Evolutionary conservation across 2,113 vertebrate species (phyloP).

Genomic region (Pavo muticus): DNA sequence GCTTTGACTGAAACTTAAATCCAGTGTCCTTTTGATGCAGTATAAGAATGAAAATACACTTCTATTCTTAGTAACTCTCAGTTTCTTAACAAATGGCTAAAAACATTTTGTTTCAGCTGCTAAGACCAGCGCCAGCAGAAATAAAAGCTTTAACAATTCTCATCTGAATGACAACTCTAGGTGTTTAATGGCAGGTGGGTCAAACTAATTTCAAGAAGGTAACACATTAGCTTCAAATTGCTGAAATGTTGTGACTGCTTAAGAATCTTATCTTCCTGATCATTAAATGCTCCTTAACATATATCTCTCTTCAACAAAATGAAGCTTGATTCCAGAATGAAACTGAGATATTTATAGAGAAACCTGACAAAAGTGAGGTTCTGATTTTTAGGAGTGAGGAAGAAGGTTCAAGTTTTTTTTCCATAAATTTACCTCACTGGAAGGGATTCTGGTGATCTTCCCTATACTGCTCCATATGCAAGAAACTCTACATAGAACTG

Average conservation of each 20-base stretch:
- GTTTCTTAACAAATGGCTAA: neutral
- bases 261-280: neutral
- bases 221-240: neutral
- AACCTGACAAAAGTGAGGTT: neutral
- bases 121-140: neutral
- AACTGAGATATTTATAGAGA: neutral
- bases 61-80: neutral
- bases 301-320: neutral
- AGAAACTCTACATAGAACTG: neutral
- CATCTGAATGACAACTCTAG: neutral
- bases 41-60: neutral
- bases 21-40: neutral
- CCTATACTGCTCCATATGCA: neutral
- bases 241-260: neutral
- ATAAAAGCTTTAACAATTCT: neutral
- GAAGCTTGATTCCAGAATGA: neutral
- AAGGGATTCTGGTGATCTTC: neutral
- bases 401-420: neutral
- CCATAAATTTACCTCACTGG: neutral
- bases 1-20: neutral
- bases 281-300: neutral
- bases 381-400: neutral
- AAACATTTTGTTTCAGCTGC: neutral
- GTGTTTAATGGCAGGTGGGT: neutral
- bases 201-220: neutral